phyloP scores from a whole-genome alignment of 2,113 vertebrate genomes.

The Toxotes chatareus region DNA sequence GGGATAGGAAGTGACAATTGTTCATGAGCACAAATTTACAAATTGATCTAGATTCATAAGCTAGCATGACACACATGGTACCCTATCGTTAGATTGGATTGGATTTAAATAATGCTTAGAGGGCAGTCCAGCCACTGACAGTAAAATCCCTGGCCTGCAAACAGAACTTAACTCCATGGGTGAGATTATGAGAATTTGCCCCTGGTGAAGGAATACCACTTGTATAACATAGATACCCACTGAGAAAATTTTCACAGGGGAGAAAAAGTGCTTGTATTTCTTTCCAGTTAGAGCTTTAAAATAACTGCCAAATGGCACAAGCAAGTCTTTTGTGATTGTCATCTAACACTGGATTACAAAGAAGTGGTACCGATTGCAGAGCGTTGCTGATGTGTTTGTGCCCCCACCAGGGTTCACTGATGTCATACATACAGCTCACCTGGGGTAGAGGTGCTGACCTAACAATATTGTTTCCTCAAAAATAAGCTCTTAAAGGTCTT shows the following conservation, averaged over 20 bases:
- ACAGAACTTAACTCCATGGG: slow-evolving; percentile 11
- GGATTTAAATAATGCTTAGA: slow-evolving; percentile 6
- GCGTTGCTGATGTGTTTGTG: slow-evolving; percentile 8
- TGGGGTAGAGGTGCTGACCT: slow-evolving; percentile 26
- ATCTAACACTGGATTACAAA: slow-evolving; percentile 12
- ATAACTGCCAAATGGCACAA: neutral
- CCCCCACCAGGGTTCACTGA: slow-evolving; percentile 16
- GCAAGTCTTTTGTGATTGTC: slow-evolving; percentile 33
- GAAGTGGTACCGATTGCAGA: slow-evolving; percentile 23
- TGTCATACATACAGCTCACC: slow-evolving; percentile 17
- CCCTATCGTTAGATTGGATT: neutral
- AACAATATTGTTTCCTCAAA: slow-evolving; percentile 26
- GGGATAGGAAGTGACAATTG: neutral
- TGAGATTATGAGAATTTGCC: slow-evolving; percentile 8
- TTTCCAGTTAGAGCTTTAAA: slow-evolving; percentile 1
- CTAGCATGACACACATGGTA: neutral
- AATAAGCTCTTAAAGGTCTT: slow-evolving; percentile 45
- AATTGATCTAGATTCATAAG: neutral
- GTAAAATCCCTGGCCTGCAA: neutral
- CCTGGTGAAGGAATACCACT: slow-evolving; percentile 11
- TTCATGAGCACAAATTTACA: neutral
- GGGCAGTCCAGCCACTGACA: neutral
- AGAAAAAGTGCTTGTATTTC: slow-evolving; percentile 15
- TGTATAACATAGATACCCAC: slow-evolving; percentile 15
- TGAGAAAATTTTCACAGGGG: neutral